Conservation (phyloP, 2,888 invertebrate species). For the Salticus scenicus region DNA sequence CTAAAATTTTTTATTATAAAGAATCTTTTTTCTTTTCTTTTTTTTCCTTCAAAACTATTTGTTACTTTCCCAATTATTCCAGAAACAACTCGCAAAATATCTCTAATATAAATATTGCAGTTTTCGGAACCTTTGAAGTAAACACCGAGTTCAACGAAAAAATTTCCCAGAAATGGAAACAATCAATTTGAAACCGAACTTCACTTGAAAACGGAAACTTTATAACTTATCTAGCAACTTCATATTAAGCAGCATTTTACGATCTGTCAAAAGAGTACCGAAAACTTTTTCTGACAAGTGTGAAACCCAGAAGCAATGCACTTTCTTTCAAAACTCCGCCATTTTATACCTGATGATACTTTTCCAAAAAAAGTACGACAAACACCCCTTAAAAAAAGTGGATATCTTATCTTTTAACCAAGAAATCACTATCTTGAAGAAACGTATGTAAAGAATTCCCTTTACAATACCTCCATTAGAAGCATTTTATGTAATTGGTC, state of each 20-base stretch:
- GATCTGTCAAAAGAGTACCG: not conserved
- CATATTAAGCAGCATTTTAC: not conserved
- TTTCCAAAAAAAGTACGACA: not conserved
- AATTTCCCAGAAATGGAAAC: too few relatives aligned
- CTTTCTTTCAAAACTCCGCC: not conserved
- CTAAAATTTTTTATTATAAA: too few relatives aligned
- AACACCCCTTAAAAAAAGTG: not conserved
- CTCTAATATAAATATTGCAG: too few relatives aligned
- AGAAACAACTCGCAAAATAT: too few relatives aligned
- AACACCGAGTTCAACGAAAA: too few relatives aligned
- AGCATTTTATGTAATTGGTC: slow-evolving; percentile 41
- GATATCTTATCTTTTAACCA: not conserved
- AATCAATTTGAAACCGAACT: not conserved
- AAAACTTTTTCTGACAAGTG: not conserved
- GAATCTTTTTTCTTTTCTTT: too few relatives aligned
- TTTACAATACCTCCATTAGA: slow-evolving; percentile 31
- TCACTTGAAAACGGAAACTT: not conserved
- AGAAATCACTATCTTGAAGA: not conserved
- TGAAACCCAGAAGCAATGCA: not conserved
- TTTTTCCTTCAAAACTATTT: too few relatives aligned
- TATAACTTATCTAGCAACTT: not conserved
- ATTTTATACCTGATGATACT: not conserved
- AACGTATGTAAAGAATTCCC: not conserved
- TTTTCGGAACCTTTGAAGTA: too few relatives aligned
- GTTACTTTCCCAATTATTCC: too few relatives aligned